phyloP scores from a whole-genome alignment of 2,888 invertebrate genomes.

The Cephus rjabovi region DNA sequence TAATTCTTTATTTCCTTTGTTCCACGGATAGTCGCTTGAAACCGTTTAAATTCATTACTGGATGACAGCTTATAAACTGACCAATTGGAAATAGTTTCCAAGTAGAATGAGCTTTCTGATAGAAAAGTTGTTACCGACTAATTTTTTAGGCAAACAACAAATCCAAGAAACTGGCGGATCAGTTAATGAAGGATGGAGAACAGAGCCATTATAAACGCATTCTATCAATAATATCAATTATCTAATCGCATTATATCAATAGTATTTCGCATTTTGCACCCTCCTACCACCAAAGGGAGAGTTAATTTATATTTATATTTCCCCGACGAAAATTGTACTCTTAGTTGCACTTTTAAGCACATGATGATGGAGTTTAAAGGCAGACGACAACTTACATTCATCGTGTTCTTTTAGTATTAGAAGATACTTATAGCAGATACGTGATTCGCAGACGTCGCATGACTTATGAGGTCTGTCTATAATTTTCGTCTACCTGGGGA shows the following conservation, averaged over 20 bases:
- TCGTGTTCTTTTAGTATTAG: too few relatives aligned
- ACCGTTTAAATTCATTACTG: conserved; percentile 18
- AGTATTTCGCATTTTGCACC: conserved; percentile 9
- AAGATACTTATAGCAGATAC: too few relatives aligned
- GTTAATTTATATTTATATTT: conserved; percentile 16
- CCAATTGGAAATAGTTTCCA: conserved; percentile 16
- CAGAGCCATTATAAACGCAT: conserved; percentile 14
- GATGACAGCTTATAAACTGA: conserved; percentile 11
- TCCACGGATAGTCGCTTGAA: neutral
- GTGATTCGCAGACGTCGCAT: neutral
- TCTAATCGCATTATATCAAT: conserved; percentile 5
- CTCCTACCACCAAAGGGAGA: neutral
- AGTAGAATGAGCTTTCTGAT: conserved; percentile 22
- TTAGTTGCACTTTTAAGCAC: conserved; percentile 15
- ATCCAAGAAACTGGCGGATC: neutral
- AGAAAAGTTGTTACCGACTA: conserved; percentile 24
- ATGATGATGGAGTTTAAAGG: too few relatives aligned
- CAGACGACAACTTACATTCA: too few relatives aligned
- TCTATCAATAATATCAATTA: neutral
- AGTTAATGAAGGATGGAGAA: neutral
- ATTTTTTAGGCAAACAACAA: conserved; percentile 9
- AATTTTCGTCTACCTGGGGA: too few relatives aligned
- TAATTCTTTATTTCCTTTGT: neutral
- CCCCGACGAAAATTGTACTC: conserved; percentile 5
- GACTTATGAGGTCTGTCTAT: neutral